phyloP scores from a whole-genome alignment of 2,113 vertebrate genomes.

The Alces alces region DNA sequence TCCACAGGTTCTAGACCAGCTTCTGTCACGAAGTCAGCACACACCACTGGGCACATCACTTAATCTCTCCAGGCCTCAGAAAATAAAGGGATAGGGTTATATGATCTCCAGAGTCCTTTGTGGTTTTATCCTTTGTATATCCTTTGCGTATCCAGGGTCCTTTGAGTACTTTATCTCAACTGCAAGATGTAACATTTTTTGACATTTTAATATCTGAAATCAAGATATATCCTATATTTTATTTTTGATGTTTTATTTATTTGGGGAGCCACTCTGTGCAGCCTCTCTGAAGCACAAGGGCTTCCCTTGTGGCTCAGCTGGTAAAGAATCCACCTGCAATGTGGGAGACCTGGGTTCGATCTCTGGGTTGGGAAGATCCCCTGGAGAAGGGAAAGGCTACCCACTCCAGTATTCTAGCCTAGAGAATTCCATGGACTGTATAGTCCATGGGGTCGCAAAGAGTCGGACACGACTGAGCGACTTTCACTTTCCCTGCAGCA shows the following conservation, averaged over 20 bases:
- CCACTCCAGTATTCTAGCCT: not conserved
- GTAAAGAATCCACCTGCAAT: not conserved
- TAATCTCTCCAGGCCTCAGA: not conserved
- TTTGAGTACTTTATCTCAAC: not conserved
- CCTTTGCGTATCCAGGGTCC: too few relatives aligned
- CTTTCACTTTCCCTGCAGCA: not conserved
- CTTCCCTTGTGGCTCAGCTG: not conserved
- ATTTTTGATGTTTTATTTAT: not conserved
- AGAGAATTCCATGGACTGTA: not conserved
- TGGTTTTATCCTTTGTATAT: not conserved
- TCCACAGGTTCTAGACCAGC: not conserved
- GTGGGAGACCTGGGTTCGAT: not conserved
- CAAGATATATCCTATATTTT: not conserved
- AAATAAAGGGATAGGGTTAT: not conserved
- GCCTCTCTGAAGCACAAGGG: not conserved
- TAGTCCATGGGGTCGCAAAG: not conserved
- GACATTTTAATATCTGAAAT: not conserved
- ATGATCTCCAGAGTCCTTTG: not conserved
- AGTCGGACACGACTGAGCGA: not conserved
- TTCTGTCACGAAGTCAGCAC: not conserved
- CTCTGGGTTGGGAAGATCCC: not conserved
- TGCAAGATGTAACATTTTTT: not conserved
- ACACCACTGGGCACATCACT: too few relatives aligned
- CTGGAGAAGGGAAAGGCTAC: not conserved
- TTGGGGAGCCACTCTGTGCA: not conserved